Conservation (phyloP, 2,797 vertebrate species). For the Melanotaenia nigrans region DNA sequence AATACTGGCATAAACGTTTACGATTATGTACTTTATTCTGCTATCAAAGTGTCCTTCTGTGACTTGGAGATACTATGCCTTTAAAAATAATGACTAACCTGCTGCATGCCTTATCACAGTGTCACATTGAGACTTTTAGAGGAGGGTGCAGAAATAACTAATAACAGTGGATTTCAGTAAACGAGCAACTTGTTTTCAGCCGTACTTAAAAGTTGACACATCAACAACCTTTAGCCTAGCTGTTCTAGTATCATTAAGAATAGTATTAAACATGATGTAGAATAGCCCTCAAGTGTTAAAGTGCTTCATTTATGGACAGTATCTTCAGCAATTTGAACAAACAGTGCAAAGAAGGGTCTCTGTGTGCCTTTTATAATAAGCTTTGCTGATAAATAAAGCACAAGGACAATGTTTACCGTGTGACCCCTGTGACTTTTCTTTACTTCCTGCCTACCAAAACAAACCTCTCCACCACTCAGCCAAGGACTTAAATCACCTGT, state of each 20-base stretch:
- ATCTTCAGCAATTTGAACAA: constrained; percentile 65
- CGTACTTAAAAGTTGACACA: constrained; percentile 58
- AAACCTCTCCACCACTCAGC: constrained; percentile 68
- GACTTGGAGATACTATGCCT: constrained; percentile 72
- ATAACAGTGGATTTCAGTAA: constrained; percentile 64
- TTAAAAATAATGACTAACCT: constrained; percentile 76
- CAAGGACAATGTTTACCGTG: constrained; percentile 60
- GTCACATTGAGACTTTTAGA: constrained; percentile 72
- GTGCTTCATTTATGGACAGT: constrained; percentile 29
- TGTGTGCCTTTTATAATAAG: constrained; percentile 50
- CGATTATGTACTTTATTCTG: constrained; percentile 79
- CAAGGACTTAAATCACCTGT: constrained; percentile 77
- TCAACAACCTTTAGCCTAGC: constrained; percentile 51
- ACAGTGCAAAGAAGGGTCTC: constrained; percentile 40
- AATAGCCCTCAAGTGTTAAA: constrained; percentile 54
- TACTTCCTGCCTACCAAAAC: constrained; percentile 65
- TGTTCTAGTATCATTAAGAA: constrained; percentile 48
- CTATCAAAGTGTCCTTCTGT: constrained; percentile 77
- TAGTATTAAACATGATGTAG: constrained; percentile 56
- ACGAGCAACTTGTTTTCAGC: constrained; percentile 60
- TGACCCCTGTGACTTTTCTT: constrained; percentile 64
- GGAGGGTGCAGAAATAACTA: constrained; percentile 63
- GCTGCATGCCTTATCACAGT: constrained; percentile 68
- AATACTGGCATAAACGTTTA: constrained; percentile 80
- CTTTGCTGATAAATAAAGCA: constrained; percentile 48